Base-by-base conservation (phyloP, 2,888 invertebrate genomes). In the Catocala fraxini region DNA sequence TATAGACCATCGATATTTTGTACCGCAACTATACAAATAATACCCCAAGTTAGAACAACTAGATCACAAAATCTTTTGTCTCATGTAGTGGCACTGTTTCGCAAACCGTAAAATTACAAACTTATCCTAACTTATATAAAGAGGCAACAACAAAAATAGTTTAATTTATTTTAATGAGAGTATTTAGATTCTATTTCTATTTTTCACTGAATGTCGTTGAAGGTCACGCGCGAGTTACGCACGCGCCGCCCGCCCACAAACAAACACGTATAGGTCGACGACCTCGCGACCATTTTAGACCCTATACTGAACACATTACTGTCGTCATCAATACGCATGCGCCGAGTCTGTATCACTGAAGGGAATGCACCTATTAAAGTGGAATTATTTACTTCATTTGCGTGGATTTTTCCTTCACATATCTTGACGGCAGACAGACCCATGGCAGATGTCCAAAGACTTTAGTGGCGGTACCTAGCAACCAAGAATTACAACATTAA, bases 191-290 rank as follows among this genome's bases (percentile, higher is more conserved):
- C 77, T 77, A 73, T 72, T 76, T 80, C 77, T 85, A 83, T 83
- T 84, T 87, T 85, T 77, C 77, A 79, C 75, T 70, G 77, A 78
- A 77, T 86, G 88, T 89, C 89, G 79, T 69, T 69, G 89, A 92
- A 92, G 90, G 91, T 91, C 89, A 83, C 57, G 55, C 73, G 65
- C 65, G 73, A 68, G 59, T 63, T 76, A 81, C 83, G 84, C 82
- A 80, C 83, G 82, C 86, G 84, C 86, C 84, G 87, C 86, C 88
- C 89, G 87, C 89, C 88, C 84, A 84, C 86, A 74, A 73, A 83
- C 83, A 86, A 91, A 90, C 87, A 89, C 84, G 68, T 71, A 80
- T 73, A 80, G 89, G 81, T 83, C 84, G 71, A 64, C 68, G 87
- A 88, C 78, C 88, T 73, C 63, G 62, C 68, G 67, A 75, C 72